Evolutionary conservation across 35 echinoderm and acorn worm species (phyloP).

Genomic region (Apostichopus californicus): DNA sequence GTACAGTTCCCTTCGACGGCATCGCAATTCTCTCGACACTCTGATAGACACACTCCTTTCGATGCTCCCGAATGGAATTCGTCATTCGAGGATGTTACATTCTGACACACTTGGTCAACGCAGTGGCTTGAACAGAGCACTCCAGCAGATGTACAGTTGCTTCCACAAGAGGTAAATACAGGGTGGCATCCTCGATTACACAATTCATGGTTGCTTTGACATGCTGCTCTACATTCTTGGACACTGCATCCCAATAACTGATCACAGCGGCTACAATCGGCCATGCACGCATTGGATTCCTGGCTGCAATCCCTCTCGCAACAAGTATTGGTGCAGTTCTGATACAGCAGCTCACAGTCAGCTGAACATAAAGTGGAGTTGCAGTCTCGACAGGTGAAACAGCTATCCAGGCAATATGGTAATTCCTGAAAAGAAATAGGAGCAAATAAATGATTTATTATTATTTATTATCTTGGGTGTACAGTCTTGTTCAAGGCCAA

Average conservation of each 20-base stretch:
- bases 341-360: conserved; percentile 34
- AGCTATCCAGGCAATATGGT: conserved; percentile 35
- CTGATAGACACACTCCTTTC: neutral
- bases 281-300: conserved; percentile 31
- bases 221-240: conserved; percentile 56
- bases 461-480: too few relatives aligned
- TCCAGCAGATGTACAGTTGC: conserved; percentile 59
- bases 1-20: conserved; percentile 44
- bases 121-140: conserved; percentile 42
- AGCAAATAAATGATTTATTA: neutral
- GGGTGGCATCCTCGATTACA: conserved; percentile 42
- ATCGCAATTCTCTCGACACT: conserved; percentile 42
- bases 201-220: neutral
- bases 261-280: conserved; percentile 55
- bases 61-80: neutral
- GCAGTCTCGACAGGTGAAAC: conserved; percentile 20
- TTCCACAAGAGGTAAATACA: conserved; percentile 40
- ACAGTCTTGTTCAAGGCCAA: too few relatives aligned
- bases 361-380: conserved; percentile 18
- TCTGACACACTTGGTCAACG: conserved; percentile 33
- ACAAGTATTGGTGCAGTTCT: conserved; percentile 70
- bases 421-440: conserved; percentile 24
- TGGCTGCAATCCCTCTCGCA: conserved; percentile 51
- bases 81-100: neutral
- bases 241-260: conserved; percentile 43